Base-by-base conservation (phyloP, 2,797 vertebrate species). In the Enteromius argenteus region DNA sequence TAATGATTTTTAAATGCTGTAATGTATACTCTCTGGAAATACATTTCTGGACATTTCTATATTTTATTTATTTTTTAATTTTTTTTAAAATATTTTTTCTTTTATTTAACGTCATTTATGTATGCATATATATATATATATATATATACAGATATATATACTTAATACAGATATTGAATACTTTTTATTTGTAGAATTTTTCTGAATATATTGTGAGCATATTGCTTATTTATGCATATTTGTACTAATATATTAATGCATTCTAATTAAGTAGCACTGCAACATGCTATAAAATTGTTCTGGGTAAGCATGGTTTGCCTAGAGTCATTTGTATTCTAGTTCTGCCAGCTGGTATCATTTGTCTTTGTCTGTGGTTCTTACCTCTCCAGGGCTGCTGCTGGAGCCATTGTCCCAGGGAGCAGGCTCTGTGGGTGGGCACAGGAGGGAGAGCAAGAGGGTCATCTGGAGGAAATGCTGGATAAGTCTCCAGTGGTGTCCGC, bases 381-480 rank as follows among this genome's bases (percentile, higher is more conserved):
- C 94, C 93, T 93, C 79, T 58, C 75, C 27, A 83, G 87, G 66
- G 79, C 80, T 44, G 14, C 39, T 37, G 30, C 69, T 73, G 67
- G 64, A 73, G 79, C 84, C 73, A 11, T 69, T 76, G 56, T 92
- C 88, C 89, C 56, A 51, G 6, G 83, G 84, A 87, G 90, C 84
- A 88, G 89, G 90, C 84, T 86, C 87, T 56, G 86, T 86, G 39
- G 88, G 66, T 30, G 89, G 87, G 85, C n/a, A 89, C 44, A 92
- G 84, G 84, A 93, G 69, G 56, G 78, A 85, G 32, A 91, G 67
- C 35, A 89, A 46, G 11, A 91, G 88, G 87, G 90, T 79, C 44
- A 93, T 46, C 81, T 84, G 87, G 46, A 94, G 80, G 77, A 93
- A 89, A 84, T 72, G 77, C 84, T 90, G 84, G 66, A 75, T 82